Evolutionary conservation across 2,888 invertebrate genomes (phyloP), one percentile per base, ranked within the genome.

Genomic region (Drosophila atripex): DNA sequence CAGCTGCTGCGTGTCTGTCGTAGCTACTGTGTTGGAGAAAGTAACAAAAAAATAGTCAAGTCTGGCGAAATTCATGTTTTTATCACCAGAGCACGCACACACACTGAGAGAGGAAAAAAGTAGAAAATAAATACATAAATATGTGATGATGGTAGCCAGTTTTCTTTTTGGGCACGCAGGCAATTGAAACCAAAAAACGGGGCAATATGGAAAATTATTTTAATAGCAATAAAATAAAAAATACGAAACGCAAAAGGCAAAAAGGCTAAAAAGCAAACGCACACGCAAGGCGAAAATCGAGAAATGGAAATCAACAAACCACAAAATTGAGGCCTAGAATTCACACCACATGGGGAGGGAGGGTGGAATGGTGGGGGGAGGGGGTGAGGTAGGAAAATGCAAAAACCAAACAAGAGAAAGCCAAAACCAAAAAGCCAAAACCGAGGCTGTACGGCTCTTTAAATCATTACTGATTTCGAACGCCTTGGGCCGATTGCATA

Each of bases 61-160:
- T 75, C 30, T 77, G 80, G 80, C 80, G 84, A 86, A 86, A 83
- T 86, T 86, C 80, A 83, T 86, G 73, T 85, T 85, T 77, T 85
- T 77, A 85, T 78, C 64, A 76, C 64, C 45, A 59, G 52, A 69
- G 69, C 60, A 60, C 71, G 52, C 70, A 53, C 49, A 56, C 47
- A 28, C 35, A 53, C 35, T 5, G 6, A 7, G n/a, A n/a, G 35
- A 14, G 35, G 6, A 69, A 49, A 52, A 16, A 21, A 18, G 38
- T 30, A 32, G n/a, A 12, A 32, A 32, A 12, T 32, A n/a, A 28
- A 28, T 28, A n/a, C 12, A 32, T 32, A 32, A 32, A 32, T 32
- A 35, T 35, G n/a, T 6, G 35, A 46, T 52, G 63, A 58, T 41
- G 50, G 63, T 59, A 56, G 52, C 60, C 45, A 58, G 71, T 82